A percentile compares a stretch with the other conserved stretches of the same genome.
Evolutionary conservation across 2,797 vertebrate genomes (phyloP).

Genomic region (Diglossa cyanea): DNA sequence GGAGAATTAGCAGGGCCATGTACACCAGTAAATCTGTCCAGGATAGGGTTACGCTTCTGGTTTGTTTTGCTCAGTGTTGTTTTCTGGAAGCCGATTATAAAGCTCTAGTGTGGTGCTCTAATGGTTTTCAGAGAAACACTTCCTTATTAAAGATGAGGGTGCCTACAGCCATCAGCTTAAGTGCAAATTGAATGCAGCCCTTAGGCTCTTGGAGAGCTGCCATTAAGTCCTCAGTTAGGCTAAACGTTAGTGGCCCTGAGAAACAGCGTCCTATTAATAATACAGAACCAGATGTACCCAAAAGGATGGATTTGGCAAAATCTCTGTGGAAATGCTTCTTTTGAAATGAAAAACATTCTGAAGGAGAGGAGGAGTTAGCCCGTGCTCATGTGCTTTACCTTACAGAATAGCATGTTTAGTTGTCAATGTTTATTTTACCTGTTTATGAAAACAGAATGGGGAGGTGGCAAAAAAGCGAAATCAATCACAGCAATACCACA

Average conservation of each 20-base stretch:
- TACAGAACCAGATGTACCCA: conserved; percentile 41
- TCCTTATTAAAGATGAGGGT: conserved; percentile 21
- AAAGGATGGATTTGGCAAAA: conserved; percentile 3
- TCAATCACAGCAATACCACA: background rate
- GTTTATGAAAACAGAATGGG: background rate
- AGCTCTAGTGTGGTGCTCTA: background rate
- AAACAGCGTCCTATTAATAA: conserved; percentile 4
- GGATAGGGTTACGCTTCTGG: background rate
- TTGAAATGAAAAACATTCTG: background rate
- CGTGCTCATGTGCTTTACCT: background rate
- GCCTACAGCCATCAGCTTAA: conserved; percentile 21
- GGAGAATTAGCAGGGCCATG: background rate
- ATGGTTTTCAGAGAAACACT: conserved; percentile 1
- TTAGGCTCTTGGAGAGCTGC: conserved; percentile 40
- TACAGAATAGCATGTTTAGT: background rate
- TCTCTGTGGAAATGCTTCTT: background rate
- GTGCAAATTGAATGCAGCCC: conserved; percentile 41
- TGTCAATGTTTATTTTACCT: background rate
- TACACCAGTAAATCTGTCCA: background rate
- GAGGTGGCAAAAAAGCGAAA: background rate
- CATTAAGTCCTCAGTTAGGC: conserved; percentile 1
- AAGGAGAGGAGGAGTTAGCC: background rate
- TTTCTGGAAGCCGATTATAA: background rate
- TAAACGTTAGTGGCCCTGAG: conserved; percentile 33
- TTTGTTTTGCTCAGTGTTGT: background rate